Base-by-base conservation (phyloP, 2,113 vertebrate species). In the Ictalurus furcatus region DNA sequence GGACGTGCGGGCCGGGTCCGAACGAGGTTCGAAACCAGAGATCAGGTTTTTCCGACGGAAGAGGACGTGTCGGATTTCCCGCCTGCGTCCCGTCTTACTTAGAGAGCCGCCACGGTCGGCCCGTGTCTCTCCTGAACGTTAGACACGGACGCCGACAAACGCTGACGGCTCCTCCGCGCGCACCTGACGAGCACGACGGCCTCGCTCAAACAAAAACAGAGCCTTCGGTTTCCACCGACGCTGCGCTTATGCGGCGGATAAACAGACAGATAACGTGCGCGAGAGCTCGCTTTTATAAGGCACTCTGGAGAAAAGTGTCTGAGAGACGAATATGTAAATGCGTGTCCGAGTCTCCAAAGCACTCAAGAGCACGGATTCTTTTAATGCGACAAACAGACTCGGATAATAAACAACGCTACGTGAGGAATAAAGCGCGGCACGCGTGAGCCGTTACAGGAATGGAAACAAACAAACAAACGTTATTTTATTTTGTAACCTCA, bases 131-230 rank as follows among this genome's bases (percentile, higher is more conserved):
- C 11, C n/a, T 9, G 28, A 58, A 21, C 11, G 21, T 34, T 23
- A 5, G 28, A 59, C 25, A n/a, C 44, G 14, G 71, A 30, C 73
- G 40, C 21, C 28, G 19, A 87, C 79, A 89, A 83, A 85, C 76
- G 54, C 61, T 92, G 69, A 91, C 88, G 88, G 88, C 58, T 56
- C 59, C 34, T 67, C 59, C 34, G 30, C 48, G 73, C 59, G 52
- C 28, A 87, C 86, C 76, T 80, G 87, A 58, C 17, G 19, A 54
- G 76, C 21, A 69, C 28, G 17, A 9, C 59, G 34, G 40, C 86
- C 78, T 81, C 81, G 44, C 78, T 67, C 12, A 81, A 80, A 87
- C 56, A 69, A 61, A 48, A 61, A 23, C 59, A 56, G 74, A 81
- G 19, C 37, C 78, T 81, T 48, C 74, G 19, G 52, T 82, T 87